phyloP scores from a whole-genome alignment of 2,888 invertebrate species.

The Cheilosia impressa region DNA sequence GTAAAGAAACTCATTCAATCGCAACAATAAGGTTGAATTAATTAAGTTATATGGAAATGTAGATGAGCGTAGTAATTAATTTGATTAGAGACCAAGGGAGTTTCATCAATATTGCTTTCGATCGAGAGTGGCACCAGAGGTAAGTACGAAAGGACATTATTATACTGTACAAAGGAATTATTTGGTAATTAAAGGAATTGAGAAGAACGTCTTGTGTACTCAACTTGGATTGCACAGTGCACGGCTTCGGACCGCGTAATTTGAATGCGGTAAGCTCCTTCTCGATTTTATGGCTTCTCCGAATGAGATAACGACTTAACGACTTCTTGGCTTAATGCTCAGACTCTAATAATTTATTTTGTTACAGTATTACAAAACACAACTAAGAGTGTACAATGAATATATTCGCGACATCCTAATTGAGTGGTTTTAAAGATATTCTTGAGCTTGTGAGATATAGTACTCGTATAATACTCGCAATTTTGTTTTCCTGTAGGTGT shows the following conservation, averaged over 20 bases:
- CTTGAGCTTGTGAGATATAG: background rate
- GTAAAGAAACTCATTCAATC: slow-evolving; percentile 11
- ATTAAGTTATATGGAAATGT: slow-evolving; percentile 9
- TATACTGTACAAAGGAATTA: slow-evolving; percentile 11
- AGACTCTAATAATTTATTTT: background rate
- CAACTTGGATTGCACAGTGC: background rate
- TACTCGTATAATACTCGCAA: no score
- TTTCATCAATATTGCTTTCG: background rate
- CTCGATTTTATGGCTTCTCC: background rate
- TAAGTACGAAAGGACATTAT: slow-evolving; percentile 1
- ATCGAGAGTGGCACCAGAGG: background rate
- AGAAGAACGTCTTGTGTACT: background rate
- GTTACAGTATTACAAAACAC: background rate
- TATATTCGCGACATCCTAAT: background rate
- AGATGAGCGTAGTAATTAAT: slow-evolving; percentile 28
- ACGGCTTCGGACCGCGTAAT: slow-evolving; percentile 1
- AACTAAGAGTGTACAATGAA: background rate
- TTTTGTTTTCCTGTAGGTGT: no score
- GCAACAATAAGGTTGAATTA: slow-evolving; percentile 13
- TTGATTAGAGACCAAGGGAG: slow-evolving; percentile 39
- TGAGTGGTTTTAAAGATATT: background rate
- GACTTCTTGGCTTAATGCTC: background rate
- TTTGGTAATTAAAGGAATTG: slow-evolving; percentile 27
- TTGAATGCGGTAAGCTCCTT: slow-evolving; percentile 26
- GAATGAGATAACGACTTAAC: slow-evolving; percentile 27